Evolutionary conservation across 2,888 invertebrate species (phyloP), one percentile per base, ranked within the genome.

Genomic region (Melangyna quadrimaculata): DNA sequence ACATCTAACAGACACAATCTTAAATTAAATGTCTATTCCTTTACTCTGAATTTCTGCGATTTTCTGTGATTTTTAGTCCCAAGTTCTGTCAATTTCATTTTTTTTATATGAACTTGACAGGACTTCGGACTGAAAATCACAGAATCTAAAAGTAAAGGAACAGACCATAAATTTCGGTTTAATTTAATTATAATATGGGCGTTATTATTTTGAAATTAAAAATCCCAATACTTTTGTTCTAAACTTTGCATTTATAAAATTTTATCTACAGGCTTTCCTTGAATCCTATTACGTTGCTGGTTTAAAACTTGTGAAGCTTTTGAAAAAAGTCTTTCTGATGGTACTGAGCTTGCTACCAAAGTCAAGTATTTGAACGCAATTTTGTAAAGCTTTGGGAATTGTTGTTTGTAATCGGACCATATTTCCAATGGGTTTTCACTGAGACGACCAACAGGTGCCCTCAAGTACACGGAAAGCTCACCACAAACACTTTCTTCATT

Each of bases 341-440:
- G 48, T 9, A 69, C 63, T 24, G 73, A 79, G 43, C 35, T 70
- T 51, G 55, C 72, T 57, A 72, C 65, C 35, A 67, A 14, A 53
- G 55, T 72, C 67, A 80, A 78, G 51, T 77, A 61, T 59, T 81
- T 81, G 61, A 61, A 78, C 14, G 74, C 61, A 67, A 82, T 51
- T 51, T 78, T 59, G 43, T 74, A 78, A 51, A 82, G 43, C 32
- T 71, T 74, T 63, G 78, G 78, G 29, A 87, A 81, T 27, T 74
- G 67, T 43, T 17, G 1, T 19, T 43, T 43, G 17, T 17, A 43
- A 17, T 17, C 43, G 43, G 43, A 43, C 17, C 43, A 43, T 43
- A 43, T 43, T 43, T 43, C 9, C 43, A 43, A 43, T 12, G 43
- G 43, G 17, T 43, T 43, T 43, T 43, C 43, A 43, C 17, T 19